These are phyloP conservation scores for Sialia sialis DNA, from an alignment of 2,113 vertebrate genomes.

Conservation along the genomic window DNA sequence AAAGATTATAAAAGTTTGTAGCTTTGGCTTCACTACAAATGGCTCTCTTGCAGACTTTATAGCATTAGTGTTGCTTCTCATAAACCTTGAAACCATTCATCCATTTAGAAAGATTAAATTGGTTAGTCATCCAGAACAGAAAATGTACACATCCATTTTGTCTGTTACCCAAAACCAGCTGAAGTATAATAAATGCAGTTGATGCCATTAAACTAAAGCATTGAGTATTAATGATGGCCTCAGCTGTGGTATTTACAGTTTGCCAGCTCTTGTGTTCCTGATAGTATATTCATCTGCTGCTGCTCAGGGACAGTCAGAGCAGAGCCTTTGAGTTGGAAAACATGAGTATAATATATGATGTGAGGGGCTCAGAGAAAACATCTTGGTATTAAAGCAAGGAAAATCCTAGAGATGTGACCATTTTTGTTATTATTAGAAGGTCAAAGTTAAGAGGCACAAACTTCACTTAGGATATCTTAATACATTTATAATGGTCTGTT, in stretches of 20 bases:
- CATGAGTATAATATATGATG: background rate
- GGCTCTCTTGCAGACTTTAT: constrained; percentile 48
- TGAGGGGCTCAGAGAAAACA: constrained; percentile 12
- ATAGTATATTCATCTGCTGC: background rate
- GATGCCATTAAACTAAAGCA: background rate
- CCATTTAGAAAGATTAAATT: constrained; percentile 62
- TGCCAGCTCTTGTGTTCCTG: constrained; percentile 24
- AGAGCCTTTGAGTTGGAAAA: constrained; percentile 2
- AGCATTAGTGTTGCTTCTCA: constrained; percentile 58
- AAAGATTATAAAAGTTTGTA: constrained; percentile 56
- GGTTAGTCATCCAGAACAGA: constrained; percentile 62
- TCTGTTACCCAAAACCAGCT: constrained; percentile 37
- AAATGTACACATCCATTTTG: constrained; percentile 48
- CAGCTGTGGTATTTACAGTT: background rate
- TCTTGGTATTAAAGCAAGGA: background rate
- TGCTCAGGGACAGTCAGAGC: background rate
- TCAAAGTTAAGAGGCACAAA: background rate
- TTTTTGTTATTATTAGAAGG: constrained; percentile 1
- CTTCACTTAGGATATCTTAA: background rate
- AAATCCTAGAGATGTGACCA: background rate
- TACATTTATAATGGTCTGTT: background rate
- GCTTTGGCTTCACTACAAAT: constrained; percentile 64
- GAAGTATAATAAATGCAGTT: constrained; percentile 11
- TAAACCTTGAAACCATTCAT: constrained; percentile 62
- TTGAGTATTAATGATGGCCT: background rate